Evolutionary conservation across 2,797 vertebrate genomes (phyloP).

Genomic region (Parauchenoglanis punctatus): DNA sequence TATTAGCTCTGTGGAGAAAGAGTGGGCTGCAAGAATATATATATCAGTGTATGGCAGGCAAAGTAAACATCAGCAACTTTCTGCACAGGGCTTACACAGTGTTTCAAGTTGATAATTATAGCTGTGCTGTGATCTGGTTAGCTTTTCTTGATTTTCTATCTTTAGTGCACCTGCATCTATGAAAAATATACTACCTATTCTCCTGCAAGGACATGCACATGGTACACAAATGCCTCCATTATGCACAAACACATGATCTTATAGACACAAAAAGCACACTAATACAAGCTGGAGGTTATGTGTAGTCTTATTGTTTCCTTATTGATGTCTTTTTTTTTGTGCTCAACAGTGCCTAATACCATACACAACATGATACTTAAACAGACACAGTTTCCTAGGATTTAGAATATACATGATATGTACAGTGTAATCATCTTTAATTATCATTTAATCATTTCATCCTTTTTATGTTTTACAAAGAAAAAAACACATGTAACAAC

Average conservation of each 20-base stretch:
- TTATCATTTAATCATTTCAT: not conserved
- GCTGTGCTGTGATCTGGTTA: not conserved
- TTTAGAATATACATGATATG: not conserved
- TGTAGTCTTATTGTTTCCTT: not conserved
- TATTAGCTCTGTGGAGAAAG: constrained; percentile 15
- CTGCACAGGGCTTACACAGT: not conserved
- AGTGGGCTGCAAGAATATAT: constrained; percentile 12
- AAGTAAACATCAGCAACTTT: constrained; percentile 25
- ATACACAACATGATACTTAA: not conserved
- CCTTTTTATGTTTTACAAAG: not conserved
- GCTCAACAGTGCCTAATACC: constrained; percentile 13
- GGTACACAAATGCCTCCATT: constrained; percentile 1
- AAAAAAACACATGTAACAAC: not conserved
- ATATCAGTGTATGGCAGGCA: constrained; percentile 4
- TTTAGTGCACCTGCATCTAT: not conserved
- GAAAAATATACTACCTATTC: not conserved
- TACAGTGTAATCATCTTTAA: not conserved
- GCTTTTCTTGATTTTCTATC: not conserved
- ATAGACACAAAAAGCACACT: not conserved
- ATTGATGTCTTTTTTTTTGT: not conserved
- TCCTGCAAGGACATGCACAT: not conserved
- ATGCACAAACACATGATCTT: not conserved
- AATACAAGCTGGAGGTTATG: not conserved
- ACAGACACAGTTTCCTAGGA: not conserved
- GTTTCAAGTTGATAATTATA: not conserved